phyloP scores from a whole-genome alignment of 2,797 vertebrate genomes.

The Acanthornis magna region DNA sequence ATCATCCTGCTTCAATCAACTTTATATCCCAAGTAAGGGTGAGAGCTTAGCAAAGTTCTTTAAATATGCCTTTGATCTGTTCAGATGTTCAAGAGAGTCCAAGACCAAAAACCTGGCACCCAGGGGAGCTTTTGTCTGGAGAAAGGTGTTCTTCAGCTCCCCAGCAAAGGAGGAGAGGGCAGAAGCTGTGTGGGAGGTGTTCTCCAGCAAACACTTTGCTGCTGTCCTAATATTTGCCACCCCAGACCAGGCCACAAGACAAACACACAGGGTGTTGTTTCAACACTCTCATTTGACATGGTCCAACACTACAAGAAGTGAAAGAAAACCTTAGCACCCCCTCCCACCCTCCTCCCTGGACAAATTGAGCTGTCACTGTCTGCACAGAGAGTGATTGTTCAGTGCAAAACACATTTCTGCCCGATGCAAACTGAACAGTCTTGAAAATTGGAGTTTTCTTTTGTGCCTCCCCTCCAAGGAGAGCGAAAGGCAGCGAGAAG shows the following conservation, averaged over 20 bases:
- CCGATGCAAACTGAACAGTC: slow-evolving; percentile 4
- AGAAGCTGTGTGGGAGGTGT: background rate
- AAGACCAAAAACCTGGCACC: background rate
- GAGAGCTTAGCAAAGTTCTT: slow-evolving; percentile 15
- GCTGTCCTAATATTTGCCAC: slow-evolving; percentile 30
- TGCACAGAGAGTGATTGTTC: slow-evolving; percentile 48
- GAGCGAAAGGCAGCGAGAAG: slow-evolving; percentile 1
- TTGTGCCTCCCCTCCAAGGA: slow-evolving; percentile 17
- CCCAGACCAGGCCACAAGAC: background rate
- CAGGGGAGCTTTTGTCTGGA: background rate
- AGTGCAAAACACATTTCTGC: slow-evolving; percentile 19
- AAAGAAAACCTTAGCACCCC: slow-evolving; percentile 42
- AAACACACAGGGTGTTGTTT: slow-evolving; percentile 17
- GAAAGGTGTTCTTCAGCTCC: background rate
- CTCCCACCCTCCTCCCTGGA: background rate
- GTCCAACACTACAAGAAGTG: slow-evolving; percentile 9
- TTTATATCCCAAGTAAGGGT: background rate
- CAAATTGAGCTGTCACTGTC: slow-evolving; percentile 56
- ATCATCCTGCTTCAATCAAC: background rate
- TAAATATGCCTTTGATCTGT: slow-evolving; percentile 21
- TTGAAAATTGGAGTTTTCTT: slow-evolving; percentile 30
- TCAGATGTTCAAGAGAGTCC: background rate
- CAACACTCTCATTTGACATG: slow-evolving; percentile 46
- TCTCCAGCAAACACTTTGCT: background rate
- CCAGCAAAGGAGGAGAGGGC: background rate